Base-by-base conservation (phyloP, 2,797 vertebrate genomes). In the Melanotaenia nigrans region DNA sequence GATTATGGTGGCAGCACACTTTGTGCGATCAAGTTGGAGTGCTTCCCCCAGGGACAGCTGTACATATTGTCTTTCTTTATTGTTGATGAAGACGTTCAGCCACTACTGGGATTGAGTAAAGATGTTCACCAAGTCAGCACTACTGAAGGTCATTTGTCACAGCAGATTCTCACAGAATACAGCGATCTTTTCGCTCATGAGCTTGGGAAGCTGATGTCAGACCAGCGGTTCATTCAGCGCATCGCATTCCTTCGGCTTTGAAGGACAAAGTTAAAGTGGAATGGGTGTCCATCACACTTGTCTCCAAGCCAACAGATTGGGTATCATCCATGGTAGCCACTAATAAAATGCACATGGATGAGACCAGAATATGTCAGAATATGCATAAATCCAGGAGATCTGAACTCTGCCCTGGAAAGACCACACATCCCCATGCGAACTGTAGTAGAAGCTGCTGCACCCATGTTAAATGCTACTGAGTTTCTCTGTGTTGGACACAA, bases 361-460 rank as follows among this genome's bases (percentile, higher is more conserved):
- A 64, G 7, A 51, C 51, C 28, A 51, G 61, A 4, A 35, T 64
- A 8, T 51, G 45, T 64, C 28, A 51, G 61, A 4, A 35, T 64
- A 8, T 51, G 45, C 30, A 51, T 51, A 7, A 35, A 64, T 33
- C 30, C 45, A 22, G 51, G 1, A 22, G 20, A 64, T 8, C 12
- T 64, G 3, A 51, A 51, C n/a, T 36, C 30, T 0, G 61, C 25
- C 14, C 45, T 64, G 3, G 24, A 35, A 35, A 63, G 61, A 51
- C 45, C 30, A 22, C 61, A 47, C 10, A 28, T 32, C 4, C 45
- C 61, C 11, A 49, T 22, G 61, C 45, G 5, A 6, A 49, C 28
- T 3, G 20, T 51, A 4, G 61, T 51, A 3, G 30, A 63, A 2
- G 20, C 35, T 1, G 61, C 45, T 12, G 11, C 30, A 12, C 13